Conservation (phyloP, 2,113 vertebrate species). For the Hemiscyllium ocellatum region DNA sequence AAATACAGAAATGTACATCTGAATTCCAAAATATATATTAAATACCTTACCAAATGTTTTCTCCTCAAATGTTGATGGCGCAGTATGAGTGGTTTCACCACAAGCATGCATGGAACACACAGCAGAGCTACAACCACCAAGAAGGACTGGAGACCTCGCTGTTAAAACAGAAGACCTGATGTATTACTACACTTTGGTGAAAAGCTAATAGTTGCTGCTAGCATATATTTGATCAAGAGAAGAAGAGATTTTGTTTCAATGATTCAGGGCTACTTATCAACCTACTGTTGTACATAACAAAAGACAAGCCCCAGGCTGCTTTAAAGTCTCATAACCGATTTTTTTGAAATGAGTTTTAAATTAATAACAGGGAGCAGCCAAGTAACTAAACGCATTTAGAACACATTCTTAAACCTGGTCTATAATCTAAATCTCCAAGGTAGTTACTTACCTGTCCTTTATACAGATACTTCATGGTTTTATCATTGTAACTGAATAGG, state of each 20-base stretch:
- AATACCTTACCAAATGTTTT: constrained; percentile 76
- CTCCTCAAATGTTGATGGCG: constrained; percentile 76
- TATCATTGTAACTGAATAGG: constrained; percentile 80
- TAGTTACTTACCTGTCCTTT: constrained; percentile 75
- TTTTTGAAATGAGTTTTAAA: neutral
- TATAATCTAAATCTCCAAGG: neutral
- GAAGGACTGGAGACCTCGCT: constrained; percentile 79
- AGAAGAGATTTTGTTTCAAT: neutral
- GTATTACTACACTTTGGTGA: neutral
- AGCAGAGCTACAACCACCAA: constrained; percentile 78
- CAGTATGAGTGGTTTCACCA: constrained; percentile 83
- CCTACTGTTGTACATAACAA: neutral
- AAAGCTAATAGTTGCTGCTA: neutral
- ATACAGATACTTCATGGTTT: constrained; percentile 69
- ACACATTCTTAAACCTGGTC: neutral
- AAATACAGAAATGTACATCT: neutral
- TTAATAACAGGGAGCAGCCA: neutral
- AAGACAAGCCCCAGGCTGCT: neutral
- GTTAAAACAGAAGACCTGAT: constrained; percentile 38
- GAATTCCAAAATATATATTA: neutral
- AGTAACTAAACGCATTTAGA: neutral
- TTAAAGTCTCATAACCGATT: neutral
- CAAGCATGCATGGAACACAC: constrained; percentile 88
- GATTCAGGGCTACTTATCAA: neutral
- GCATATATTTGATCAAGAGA: neutral